phyloP scores from a whole-genome alignment of 2,113 vertebrate species.

The Chrysochloris asiatica region DNA sequence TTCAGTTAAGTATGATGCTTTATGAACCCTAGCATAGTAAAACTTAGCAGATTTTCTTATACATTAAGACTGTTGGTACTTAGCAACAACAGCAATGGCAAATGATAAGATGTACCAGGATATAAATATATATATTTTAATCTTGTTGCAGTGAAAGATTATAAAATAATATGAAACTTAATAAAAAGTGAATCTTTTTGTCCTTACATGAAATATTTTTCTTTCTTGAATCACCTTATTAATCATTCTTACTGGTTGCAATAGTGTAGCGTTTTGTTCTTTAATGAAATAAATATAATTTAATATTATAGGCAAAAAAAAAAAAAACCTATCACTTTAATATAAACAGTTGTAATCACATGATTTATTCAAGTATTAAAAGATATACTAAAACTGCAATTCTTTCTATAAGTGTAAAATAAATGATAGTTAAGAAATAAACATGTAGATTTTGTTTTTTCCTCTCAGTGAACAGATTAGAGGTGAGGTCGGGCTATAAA shows the following conservation, averaged over 20 bases:
- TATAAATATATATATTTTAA: too few species aligned
- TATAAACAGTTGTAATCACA: background rate
- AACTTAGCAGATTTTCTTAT: background rate
- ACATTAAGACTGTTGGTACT: too few species aligned
- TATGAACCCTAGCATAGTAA: background rate
- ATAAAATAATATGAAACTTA: background rate
- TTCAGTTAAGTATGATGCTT: background rate
- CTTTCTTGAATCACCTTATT: background rate
- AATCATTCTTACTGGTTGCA: background rate
- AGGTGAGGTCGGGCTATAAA: accelerated
- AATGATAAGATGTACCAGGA: too few species aligned
- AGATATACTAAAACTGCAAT: background rate
- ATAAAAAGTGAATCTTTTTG: background rate
- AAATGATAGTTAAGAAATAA: background rate
- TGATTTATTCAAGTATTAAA: background rate
- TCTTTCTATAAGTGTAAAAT: background rate
- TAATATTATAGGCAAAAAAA: background rate
- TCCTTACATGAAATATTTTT: background rate
- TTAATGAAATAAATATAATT: background rate
- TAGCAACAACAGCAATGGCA: too few species aligned
- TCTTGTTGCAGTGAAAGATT: background rate
- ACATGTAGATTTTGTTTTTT: background rate
- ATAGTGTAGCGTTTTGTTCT: background rate
- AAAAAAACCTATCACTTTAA: background rate
- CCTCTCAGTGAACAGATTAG: background rate